These are phyloP conservation scores for Baronia brevicornis DNA, from an alignment of 2,888 invertebrate species.

Conservation along the genomic window DNA sequence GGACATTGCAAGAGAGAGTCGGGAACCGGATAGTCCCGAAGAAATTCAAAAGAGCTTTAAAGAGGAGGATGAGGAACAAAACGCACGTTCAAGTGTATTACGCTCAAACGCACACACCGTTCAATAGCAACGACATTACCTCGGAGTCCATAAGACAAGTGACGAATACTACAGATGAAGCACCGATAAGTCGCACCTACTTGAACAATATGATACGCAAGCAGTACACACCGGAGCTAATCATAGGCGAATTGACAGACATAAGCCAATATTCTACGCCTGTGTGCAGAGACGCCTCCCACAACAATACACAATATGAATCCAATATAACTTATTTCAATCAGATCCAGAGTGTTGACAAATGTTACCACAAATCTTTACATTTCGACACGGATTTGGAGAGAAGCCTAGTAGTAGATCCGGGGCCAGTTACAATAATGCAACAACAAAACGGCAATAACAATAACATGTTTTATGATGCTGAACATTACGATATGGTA, in stretches of 20 bases:
- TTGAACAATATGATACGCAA: conserved; percentile 36
- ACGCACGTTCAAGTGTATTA: conserved; percentile 34
- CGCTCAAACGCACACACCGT: conserved; percentile 30
- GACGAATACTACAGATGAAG: background rate
- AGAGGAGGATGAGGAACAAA: conserved; percentile 22
- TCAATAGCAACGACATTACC: conserved; percentile 17
- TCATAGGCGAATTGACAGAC: conserved; percentile 31
- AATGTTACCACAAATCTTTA: conserved; percentile 21
- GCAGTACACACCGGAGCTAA: conserved; percentile 37
- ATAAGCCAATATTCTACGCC: conserved; percentile 47
- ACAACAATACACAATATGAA: conserved; percentile 21
- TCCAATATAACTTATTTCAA: conserved; percentile 50
- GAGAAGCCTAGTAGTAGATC: conserved; percentile 6
- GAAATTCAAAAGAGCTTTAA: conserved; percentile 23
- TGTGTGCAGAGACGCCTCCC: conserved; percentile 37
- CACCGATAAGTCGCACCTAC: conserved; percentile 24
- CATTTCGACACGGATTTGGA: conserved; percentile 12
- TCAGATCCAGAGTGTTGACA: conserved; percentile 43
- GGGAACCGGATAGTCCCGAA: conserved; percentile 18
- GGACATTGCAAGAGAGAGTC: too few species aligned
- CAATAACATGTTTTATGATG: conserved; percentile 41
- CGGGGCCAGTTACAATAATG: conserved; percentile 13
- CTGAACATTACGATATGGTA: conserved; percentile 49
- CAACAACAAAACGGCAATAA: conserved; percentile 20
- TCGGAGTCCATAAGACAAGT: background rate